A percentile compares a stretch with the other conserved stretches of the same genome.
phyloP scores from a whole-genome alignment of 1,140 invertebrate genomes.

The Drosophila paulistorum region DNA sequence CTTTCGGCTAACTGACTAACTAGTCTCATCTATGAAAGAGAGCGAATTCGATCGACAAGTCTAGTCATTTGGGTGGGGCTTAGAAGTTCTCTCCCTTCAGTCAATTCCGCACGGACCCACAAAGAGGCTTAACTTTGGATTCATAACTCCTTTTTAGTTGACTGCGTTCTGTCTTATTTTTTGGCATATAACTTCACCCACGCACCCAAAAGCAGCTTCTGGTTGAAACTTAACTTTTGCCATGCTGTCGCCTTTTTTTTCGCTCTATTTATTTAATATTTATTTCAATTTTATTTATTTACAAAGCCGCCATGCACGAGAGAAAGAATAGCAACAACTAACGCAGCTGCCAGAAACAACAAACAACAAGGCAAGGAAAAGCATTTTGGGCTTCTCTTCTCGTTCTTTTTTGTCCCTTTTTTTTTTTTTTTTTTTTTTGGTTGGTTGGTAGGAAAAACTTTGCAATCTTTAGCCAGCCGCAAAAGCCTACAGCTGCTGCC shows the following conservation, averaged over 20 bases:
- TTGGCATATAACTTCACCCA: background rate
- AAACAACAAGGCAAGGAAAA: constrained; percentile 8
- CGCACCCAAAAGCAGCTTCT: background rate
- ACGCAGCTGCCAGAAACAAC: constrained; percentile 18
- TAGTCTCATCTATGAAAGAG: background rate
- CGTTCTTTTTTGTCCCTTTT: background rate
- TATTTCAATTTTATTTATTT: constrained; percentile 79
- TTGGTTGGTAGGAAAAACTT: constrained; percentile 13
- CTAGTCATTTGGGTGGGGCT: background rate
- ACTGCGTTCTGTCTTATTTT: constrained; percentile 27
- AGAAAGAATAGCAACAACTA: constrained; percentile 30
- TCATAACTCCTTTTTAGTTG: constrained; percentile 51
- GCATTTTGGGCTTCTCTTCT: constrained; percentile 1
- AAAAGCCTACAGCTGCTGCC: constrained; percentile 21
- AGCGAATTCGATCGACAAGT: background rate
- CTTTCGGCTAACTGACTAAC: too few relatives aligned
- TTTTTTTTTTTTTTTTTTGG: background rate
- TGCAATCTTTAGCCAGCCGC: constrained; percentile 40
- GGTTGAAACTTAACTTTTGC: constrained; percentile 10
- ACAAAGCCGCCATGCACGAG: constrained; percentile 39
- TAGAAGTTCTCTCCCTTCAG: background rate
- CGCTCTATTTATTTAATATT: constrained; percentile 76
- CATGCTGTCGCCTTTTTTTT: constrained; percentile 16
- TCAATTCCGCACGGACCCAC: constrained; percentile 11
- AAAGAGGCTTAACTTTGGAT: constrained; percentile 26